A percentile compares a stretch with the other conserved stretches of the same genome.
phyloP scores from a whole-genome alignment of 2,888 invertebrate genomes.

The Philhelius pedissequus region DNA sequence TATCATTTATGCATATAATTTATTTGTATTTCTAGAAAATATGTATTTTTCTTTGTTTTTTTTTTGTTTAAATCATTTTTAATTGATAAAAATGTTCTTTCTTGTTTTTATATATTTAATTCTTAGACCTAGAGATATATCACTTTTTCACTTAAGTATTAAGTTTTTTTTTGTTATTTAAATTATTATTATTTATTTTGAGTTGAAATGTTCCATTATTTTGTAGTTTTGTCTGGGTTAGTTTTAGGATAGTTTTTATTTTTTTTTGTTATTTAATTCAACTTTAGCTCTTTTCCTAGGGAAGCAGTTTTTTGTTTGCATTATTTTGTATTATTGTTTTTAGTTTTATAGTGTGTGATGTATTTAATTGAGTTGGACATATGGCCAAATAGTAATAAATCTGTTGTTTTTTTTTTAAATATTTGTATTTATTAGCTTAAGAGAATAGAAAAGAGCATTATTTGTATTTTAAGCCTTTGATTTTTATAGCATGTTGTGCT shows the following conservation, averaged over 20 bases:
- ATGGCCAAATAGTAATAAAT: not conserved
- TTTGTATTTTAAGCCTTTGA: not conserved
- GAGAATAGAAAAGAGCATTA: constrained; percentile 1
- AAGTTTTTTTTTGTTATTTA: constrained; percentile 23
- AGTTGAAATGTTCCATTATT: constrained; percentile 1
- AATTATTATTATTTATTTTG: constrained; percentile 20
- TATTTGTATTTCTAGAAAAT: constrained; percentile 65
- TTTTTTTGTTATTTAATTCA: constrained; percentile 18
- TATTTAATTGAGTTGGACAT: not conserved
- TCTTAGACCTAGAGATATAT: constrained; percentile 65
- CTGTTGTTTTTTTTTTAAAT: not conserved
- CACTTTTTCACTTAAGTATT: constrained; percentile 68
- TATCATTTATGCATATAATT: constrained; percentile 49
- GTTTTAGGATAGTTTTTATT: constrained; percentile 35
- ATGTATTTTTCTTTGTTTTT: constrained; percentile 36
- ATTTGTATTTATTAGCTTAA: not conserved
- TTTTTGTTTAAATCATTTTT: constrained; percentile 26
- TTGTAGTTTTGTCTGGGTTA: constrained; percentile 30
- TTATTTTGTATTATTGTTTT: not conserved
- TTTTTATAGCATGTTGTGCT: not conserved
- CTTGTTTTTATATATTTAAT: constrained; percentile 20
- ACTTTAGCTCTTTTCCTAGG: constrained; percentile 47
- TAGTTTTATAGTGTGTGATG: constrained; percentile 7
- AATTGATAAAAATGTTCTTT: constrained; percentile 59
- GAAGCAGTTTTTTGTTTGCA: constrained; percentile 51